Conservation (phyloP, 1,140 invertebrate species). For the Daktulosphaira vitifoliae region DNA sequence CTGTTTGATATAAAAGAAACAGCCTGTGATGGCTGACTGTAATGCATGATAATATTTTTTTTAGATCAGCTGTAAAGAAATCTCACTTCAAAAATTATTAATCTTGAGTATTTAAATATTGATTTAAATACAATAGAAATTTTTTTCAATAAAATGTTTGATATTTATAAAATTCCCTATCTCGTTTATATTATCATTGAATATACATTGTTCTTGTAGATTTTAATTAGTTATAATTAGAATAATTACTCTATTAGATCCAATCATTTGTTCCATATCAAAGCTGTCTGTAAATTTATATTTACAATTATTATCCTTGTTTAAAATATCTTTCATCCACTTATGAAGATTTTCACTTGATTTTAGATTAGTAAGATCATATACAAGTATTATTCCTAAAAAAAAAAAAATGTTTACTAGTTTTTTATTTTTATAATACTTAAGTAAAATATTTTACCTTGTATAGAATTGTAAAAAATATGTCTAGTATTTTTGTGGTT, state of each 20-base stretch:
- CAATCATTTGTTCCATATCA: conserved; percentile 86
- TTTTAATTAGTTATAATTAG: too few species aligned
- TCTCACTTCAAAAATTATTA: too few species aligned
- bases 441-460: conserved; percentile 55
- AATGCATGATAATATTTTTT: too few species aligned
- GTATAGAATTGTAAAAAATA: conserved; percentile 86
- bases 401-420: conserved; percentile 38
- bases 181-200: too few species aligned
- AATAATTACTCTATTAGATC: conserved; percentile 55
- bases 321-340: conserved; percentile 86
- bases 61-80: too few species aligned
- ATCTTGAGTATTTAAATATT: too few species aligned
- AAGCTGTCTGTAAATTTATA: conserved; percentile 53
- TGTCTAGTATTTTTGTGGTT: conserved; percentile 82
- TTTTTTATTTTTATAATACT: background rate
- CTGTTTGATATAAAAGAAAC: too few species aligned
- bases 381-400: conserved; percentile 82
- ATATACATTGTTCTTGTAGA: too few species aligned
- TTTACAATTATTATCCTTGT: conserved; percentile 56
- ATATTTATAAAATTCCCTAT: too few species aligned
- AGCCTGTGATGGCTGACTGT: too few species aligned
- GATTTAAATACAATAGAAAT: too few species aligned
- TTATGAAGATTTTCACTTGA: conserved; percentile 86
- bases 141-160: too few species aligned
- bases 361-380: conserved; percentile 93